Evolutionary conservation across 2,113 vertebrate genomes (phyloP), one percentile per base, ranked within the genome.

Genomic region (Caloenas nicobarica): DNA sequence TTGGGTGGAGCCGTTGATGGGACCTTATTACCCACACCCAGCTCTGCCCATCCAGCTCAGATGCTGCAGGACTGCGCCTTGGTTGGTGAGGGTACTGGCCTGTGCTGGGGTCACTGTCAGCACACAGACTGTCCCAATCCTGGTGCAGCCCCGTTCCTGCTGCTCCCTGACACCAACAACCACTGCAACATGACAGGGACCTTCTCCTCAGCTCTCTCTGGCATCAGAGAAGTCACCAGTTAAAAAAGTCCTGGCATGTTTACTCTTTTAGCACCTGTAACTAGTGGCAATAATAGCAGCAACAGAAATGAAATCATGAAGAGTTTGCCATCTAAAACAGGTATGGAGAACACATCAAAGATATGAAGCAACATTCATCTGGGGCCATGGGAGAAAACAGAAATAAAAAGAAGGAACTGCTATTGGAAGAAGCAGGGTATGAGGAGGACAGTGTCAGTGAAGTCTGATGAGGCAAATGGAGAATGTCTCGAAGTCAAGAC

Each of bases 41-140:
- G 16, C 34, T 71, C 62, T 64, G n/a, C 18, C 16, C 31, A 68
- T 23, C 18, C 62, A 68, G 53, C 22, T 76, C 36, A 36, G 82
- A 50, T 12, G 40, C 48, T 85, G 31, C 36, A 51, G 56, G 51
- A 71, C 36, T 21, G 16, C 34, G 25, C 29, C 23, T n/a, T 33
- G 40, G 23, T 1, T 46, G 42, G 8, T 16, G 42, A 74, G 31
- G 33, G 10, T 16, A 11, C 23, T 51, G 65, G 65, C 26, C 16
- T 29, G 9, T 26, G 25, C 60, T 61, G 29, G 14, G 10, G 54
- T 48, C 34, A n/a, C 29, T 0, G 0, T 16, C 33, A 70, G 23
- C 0, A 0, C 28, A 16, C 29, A 56, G 50, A 16, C 51, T 22
- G 28, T 11, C 1, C 0, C 5, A 26, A 6, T 56, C 34, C 19